These are phyloP conservation scores for Apodemia duryi DNA, from an alignment of 2,888 invertebrate species.

Conservation along the genomic window DNA sequence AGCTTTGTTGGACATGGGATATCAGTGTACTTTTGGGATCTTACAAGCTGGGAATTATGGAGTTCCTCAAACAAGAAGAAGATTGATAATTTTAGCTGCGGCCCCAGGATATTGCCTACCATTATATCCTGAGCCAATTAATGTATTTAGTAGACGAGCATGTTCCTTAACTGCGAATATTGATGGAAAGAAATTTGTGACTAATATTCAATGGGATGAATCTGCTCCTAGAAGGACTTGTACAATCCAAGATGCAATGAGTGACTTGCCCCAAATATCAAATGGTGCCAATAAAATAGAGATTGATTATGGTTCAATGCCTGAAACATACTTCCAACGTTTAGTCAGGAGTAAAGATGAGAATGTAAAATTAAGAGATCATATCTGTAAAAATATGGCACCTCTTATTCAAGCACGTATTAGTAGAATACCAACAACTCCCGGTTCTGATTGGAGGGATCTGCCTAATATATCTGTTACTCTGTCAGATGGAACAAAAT, in stretches of 20 bases:
- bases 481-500: slow-evolving; percentile 84
- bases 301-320: slow-evolving; percentile 84
- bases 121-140: slow-evolving; percentile 87
- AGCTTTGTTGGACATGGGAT: slow-evolving; percentile 89
- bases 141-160: slow-evolving; percentile 86
- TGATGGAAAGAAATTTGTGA: slow-evolving; percentile 67
- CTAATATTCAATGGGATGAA: slow-evolving; percentile 81
- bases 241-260: slow-evolving; percentile 90
- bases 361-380: slow-evolving; percentile 82
- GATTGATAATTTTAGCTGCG: slow-evolving; percentile 89
- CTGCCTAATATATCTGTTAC: slow-evolving; percentile 87
- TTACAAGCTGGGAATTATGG: slow-evolving; percentile 93
- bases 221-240: slow-evolving; percentile 88
- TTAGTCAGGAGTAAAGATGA: slow-evolving; percentile 81
- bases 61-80: slow-evolving; percentile 88
- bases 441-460: slow-evolving; percentile 92
- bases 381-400: slow-evolving; percentile 92
- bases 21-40: slow-evolving; percentile 92
- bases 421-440: slow-evolving; percentile 83
- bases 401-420: slow-evolving; percentile 89
- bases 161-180: slow-evolving; percentile 76
- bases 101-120: slow-evolving; percentile 88
- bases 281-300: slow-evolving; percentile 85
- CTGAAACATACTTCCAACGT: slow-evolving; percentile 87
- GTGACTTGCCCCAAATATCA: slow-evolving; percentile 86